These are phyloP conservation scores for Sinonovacula constricta DNA, from an alignment of 1,140 invertebrate species.

Conservation along the genomic window DNA sequence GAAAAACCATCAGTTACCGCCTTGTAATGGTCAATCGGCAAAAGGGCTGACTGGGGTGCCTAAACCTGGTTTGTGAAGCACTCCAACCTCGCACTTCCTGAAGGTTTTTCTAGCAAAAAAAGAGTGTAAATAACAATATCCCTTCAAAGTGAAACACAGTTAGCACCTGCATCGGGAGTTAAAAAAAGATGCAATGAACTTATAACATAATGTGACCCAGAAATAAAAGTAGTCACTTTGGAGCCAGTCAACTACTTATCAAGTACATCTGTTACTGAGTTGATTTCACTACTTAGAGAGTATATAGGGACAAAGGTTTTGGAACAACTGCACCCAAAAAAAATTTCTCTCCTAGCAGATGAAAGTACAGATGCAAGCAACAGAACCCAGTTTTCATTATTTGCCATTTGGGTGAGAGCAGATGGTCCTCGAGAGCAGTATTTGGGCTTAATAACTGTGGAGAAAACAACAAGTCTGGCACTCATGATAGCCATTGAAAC, in stretches of 20 bases:
- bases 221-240: neutral
- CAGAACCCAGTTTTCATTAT: conserved; percentile 15
- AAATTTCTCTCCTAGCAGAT: conserved; percentile 13
- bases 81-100: too few relatives aligned
- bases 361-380: conserved; percentile 28
- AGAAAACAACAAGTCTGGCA: conserved; percentile 4
- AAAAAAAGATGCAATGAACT: too few relatives aligned
- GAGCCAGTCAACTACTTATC: conserved; percentile 3
- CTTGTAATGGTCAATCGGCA: too few relatives aligned
- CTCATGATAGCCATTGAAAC: conserved; percentile 2
- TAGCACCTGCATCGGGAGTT: too few relatives aligned
- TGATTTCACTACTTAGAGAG: neutral
- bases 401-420: conserved; percentile 5
- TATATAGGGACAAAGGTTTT: conserved; percentile 10
- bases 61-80: too few relatives aligned
- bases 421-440: neutral
- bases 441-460: neutral
- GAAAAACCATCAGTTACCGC: too few relatives aligned
- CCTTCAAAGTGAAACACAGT: too few relatives aligned
- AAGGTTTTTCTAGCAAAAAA: too few relatives aligned
- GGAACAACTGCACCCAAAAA: neutral
- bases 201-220: neutral
- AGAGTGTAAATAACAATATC: too few relatives aligned
- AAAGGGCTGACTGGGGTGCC: too few relatives aligned
- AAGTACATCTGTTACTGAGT: neutral